Percentiles rank a stretch among this genome's conserved stretches.
Conservation (phyloP, 2,797 vertebrate genomes). For the Jordanella pulchra region DNA sequence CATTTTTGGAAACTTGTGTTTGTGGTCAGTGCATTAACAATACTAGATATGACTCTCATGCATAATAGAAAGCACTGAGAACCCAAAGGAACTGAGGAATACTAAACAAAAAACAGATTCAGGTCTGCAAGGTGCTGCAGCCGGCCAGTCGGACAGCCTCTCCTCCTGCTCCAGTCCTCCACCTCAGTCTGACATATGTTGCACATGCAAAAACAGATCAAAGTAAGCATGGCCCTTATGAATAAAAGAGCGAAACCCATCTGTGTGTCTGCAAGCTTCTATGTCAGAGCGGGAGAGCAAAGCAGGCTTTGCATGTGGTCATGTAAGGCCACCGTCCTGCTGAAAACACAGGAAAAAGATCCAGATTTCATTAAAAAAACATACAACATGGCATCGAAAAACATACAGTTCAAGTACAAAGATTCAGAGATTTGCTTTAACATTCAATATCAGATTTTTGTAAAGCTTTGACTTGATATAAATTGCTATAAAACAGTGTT, state of each 20-base stretch:
- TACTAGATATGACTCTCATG: conserved; percentile 57
- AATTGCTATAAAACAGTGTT: neutral
- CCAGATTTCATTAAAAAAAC: conserved; percentile 47
- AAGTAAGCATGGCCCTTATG: conserved; percentile 75
- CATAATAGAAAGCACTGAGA: conserved; percentile 53
- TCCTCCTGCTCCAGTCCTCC: conserved; percentile 22
- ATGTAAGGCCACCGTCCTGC: neutral
- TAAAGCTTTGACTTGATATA: neutral
- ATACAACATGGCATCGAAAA: conserved; percentile 21
- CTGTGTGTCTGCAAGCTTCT: conserved; percentile 58
- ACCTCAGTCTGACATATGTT: conserved; percentile 43
- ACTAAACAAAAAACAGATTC: conserved; percentile 27
- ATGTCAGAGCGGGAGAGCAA: conserved; percentile 36
- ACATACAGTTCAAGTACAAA: neutral
- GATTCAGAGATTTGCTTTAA: no score
- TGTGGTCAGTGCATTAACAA: conserved; percentile 41
- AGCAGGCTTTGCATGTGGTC: conserved; percentile 21
- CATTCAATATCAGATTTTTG: neutral
- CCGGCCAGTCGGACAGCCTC: conserved; percentile 44
- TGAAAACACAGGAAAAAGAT: conserved; percentile 43
- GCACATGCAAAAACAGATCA: conserved; percentile 74
- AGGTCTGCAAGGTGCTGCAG: conserved; percentile 11
- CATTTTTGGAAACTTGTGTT: conserved; percentile 28
- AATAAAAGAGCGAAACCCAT: conserved; percentile 78
- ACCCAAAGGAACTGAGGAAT: conserved; percentile 26